Evolutionary conservation across 1,140 invertebrate species (phyloP), one percentile per base, ranked within the genome.

Genomic region (Goniozus legneri): DNA sequence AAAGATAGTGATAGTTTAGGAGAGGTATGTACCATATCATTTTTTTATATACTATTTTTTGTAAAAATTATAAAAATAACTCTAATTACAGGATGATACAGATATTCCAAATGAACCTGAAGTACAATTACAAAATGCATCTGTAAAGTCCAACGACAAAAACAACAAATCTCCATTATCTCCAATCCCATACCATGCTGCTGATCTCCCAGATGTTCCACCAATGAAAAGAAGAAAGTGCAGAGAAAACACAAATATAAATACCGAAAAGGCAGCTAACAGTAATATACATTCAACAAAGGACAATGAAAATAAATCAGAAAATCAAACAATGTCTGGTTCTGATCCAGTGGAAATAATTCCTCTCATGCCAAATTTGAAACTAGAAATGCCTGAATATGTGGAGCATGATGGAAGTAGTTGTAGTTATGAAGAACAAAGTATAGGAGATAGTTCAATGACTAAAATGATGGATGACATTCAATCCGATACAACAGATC

Each of bases 321-420:
- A 74, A 14, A 62, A 57, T 56, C 69, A 74, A 45, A 56, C 61
- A 14, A 46, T 60, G 1, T 8, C 46, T 15, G 52, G 58, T 0
- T 52, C 62, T 0, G 72, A 77, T 48, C 73, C 75, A 0, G 73
- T 77, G 15, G 75, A 77, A 64, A 76, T 77, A 51, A 77, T 77
- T 48, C 75, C 75, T 10, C 55, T 77, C 4, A 73, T 77, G 71
- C 74, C 75, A 52, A 76, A 75, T 50, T 58, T 77, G 12, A 77
- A 78, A 51, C 24, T 77, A 33, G 75, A 77, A 58, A 76, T 76
- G 68, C 73, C 75, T 14, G 75, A 76, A 52, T 77, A 77, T 37
- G 52, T 75, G 44, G 75, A 77, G 38, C 70, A 75, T 43, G 74
- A 76, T 53, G 70, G 71, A 19, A 76, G 74, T 54, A 75, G 72